These are phyloP conservation scores for Pollenia amentaria DNA, from an alignment of 2,888 invertebrate genomes.

Conservation along the genomic window DNA sequence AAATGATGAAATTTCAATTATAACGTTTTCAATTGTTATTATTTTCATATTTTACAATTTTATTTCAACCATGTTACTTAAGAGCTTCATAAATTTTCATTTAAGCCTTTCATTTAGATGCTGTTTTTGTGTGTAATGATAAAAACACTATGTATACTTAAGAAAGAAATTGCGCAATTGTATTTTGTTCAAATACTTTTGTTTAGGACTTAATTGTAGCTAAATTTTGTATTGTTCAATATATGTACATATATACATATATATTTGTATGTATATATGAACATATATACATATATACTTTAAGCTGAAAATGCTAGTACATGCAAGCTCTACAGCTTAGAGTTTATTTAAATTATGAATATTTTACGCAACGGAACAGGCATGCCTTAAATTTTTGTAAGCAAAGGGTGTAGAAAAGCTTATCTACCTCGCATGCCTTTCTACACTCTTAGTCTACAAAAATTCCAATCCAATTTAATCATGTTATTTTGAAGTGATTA, in stretches of 20 bases:
- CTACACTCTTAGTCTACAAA: too few species aligned
- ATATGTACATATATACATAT: neutral
- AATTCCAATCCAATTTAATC: too few species aligned
- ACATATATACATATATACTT: too few species aligned
- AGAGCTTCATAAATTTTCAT: conserved; percentile 59
- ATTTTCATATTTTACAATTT: conserved; percentile 17
- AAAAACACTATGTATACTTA: neutral
- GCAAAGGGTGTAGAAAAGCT: too few species aligned
- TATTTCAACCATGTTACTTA: conserved; percentile 47
- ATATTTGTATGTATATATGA: neutral
- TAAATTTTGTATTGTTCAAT: neutral
- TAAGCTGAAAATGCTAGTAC: too few species aligned
- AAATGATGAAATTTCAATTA: conserved; percentile 48
- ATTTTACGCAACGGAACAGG: too few species aligned
- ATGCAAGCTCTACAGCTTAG: too few species aligned
- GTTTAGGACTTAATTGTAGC: neutral
- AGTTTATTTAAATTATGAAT: too few species aligned
- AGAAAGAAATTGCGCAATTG: conserved; percentile 45
- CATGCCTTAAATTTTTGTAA: too few species aligned
- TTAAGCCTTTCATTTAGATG: conserved; percentile 43
- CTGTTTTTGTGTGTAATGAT: neutral
- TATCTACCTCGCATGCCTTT: too few species aligned
- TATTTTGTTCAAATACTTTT: neutral
- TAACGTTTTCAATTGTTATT: neutral
- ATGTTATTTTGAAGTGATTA: too few species aligned